These are phyloP conservation scores for Cyphomyrus plagiostoma DNA, from an alignment of 2,113 vertebrate species.

Conservation along the genomic window DNA sequence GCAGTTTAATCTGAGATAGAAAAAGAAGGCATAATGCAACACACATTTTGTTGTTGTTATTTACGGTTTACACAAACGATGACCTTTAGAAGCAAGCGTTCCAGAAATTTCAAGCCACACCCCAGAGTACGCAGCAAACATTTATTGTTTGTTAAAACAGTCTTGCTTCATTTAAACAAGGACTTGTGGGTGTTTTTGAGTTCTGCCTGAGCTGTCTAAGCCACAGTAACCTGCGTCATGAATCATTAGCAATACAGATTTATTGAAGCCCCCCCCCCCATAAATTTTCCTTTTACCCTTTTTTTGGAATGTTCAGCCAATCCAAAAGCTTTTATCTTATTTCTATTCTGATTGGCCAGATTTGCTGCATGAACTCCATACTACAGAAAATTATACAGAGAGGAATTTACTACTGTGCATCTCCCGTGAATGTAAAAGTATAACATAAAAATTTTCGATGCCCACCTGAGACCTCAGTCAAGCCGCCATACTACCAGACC, in stretches of 20 bases:
- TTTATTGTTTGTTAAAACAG: slow-evolving; percentile 4
- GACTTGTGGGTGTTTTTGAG: neutral
- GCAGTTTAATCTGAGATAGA: neutral
- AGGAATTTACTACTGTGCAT: neutral
- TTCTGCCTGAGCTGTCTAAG: neutral
- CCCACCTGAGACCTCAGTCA: neutral
- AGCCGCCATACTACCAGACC: neutral
- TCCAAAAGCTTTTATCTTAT: neutral
- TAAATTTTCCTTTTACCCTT: neutral
- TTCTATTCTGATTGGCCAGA: neutral
- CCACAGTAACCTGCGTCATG: neutral
- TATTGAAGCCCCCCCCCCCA: neutral
- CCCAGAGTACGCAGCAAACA: neutral
- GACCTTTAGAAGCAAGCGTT: neutral
- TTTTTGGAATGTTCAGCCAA: neutral
- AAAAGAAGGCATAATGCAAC: neutral
- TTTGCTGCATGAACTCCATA: neutral
- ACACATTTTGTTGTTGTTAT: slow-evolving; percentile 1
- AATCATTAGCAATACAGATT: neutral
- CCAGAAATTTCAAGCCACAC: neutral
- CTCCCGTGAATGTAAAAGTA: neutral
- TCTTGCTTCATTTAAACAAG: neutral
- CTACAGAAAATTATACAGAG: neutral
- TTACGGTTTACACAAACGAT: slow-evolving; percentile 7
- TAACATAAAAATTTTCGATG: neutral